These are phyloP conservation scores for Herpetotheres cachinnans DNA, from an alignment of 2,113 vertebrate species.

Conservation along the genomic window DNA sequence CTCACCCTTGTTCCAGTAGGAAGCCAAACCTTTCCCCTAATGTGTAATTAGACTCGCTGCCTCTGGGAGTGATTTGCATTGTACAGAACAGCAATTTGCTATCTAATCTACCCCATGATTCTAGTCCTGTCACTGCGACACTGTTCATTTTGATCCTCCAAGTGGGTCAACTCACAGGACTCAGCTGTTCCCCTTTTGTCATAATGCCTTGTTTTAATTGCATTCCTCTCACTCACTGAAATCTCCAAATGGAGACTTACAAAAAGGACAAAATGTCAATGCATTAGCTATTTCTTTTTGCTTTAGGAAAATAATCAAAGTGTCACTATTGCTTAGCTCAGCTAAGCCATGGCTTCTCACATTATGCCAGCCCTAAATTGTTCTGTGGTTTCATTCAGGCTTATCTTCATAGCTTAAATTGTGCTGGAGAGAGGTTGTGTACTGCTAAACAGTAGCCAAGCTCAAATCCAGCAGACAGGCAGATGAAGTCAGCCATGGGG, in stretches of 20 bases:
- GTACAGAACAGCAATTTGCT: conserved; percentile 67
- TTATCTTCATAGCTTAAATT: neutral
- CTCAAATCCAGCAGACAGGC: neutral
- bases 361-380: neutral
- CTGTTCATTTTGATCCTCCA: conserved; percentile 67
- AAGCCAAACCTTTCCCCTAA: conserved; percentile 64
- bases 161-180: conserved; percentile 65
- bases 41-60: conserved; percentile 63
- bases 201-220: conserved; percentile 66
- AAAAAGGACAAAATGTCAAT: conserved; percentile 68
- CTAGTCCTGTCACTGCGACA: conserved; percentile 61
- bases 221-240: conserved; percentile 57
- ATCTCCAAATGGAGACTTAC: conserved; percentile 66
- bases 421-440: neutral
- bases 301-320: conserved; percentile 49
- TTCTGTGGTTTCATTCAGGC: neutral
- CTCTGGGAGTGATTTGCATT: conserved; percentile 54
- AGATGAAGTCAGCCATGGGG: neutral
- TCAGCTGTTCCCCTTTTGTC: conserved; percentile 61
- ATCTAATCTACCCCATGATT: conserved; percentile 73
- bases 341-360: neutral
- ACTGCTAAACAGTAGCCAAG: neutral
- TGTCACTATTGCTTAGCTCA: conserved; percentile 16
- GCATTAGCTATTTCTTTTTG: conserved; percentile 60
- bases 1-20: conserved; percentile 29